These are phyloP conservation scores for Arctia plantaginis DNA, from an alignment of 2,888 invertebrate genomes.

Conservation along the genomic window DNA sequence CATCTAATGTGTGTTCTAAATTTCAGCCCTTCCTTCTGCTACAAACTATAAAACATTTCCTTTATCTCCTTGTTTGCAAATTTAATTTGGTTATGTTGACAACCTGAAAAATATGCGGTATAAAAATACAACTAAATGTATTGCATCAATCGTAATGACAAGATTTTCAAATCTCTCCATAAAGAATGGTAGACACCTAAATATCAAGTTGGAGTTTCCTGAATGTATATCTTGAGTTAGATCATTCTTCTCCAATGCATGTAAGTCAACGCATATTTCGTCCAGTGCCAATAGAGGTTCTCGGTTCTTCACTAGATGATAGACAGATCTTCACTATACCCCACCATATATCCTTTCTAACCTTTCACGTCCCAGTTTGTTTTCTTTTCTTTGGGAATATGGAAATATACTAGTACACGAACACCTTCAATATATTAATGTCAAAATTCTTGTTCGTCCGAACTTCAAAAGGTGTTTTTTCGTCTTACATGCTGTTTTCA, in stretches of 20 bases:
- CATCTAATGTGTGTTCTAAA: no score
- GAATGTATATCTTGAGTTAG: conserved; percentile 90
- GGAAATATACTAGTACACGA: no score
- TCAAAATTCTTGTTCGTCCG: no score
- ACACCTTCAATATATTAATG: no score
- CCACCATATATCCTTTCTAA: no score
- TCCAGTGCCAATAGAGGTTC: conserved; percentile 90
- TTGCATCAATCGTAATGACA: conserved; percentile 40
- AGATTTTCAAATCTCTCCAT: conserved; percentile 44
- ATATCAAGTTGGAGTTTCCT: conserved; percentile 94
- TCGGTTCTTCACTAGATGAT: conserved; percentile 86
- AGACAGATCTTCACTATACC: no score
- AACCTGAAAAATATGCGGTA: conserved; percentile 46
- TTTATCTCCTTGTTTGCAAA: conserved; percentile 52
- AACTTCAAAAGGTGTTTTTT: no score
- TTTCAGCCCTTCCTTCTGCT: no score
- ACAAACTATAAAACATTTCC: no score
- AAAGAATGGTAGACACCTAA: conserved; percentile 77
- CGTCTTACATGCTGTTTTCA: no score
- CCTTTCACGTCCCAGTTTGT: no score
- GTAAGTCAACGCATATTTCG: conserved; percentile 91
- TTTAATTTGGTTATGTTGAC: conserved; percentile 60
- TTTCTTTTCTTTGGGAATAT: no score
- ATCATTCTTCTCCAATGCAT: conserved; percentile 86
- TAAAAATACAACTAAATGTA: conserved; percentile 24